These are phyloP conservation scores for Sarcoramphus papa DNA, from an alignment of 2,797 vertebrate genomes.

Conservation along the genomic window DNA sequence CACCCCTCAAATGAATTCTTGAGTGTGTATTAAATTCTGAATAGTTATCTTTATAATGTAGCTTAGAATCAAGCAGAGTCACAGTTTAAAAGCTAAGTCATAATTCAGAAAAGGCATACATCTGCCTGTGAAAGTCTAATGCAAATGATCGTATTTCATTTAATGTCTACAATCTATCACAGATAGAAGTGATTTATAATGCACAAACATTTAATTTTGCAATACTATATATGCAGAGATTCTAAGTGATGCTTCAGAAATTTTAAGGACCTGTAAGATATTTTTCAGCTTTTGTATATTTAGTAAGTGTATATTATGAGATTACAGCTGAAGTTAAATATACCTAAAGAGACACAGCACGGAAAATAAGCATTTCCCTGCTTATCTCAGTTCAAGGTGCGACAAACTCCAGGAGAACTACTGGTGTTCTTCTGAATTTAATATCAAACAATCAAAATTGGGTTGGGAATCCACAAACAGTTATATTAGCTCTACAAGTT, in stretches of 20 bases:
- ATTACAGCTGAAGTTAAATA: background rate
- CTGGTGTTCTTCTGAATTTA: background rate
- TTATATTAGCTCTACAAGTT: background rate
- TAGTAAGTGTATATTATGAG: background rate
- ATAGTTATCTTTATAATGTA: background rate
- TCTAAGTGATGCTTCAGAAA: background rate
- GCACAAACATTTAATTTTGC: background rate
- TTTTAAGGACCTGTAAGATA: background rate
- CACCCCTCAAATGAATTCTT: background rate
- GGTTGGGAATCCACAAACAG: background rate
- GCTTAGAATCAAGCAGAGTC: background rate
- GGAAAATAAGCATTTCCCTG: background rate
- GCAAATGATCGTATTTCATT: background rate
- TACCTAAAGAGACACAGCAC: background rate
- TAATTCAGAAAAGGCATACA: background rate
- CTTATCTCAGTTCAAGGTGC: background rate
- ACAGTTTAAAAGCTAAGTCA: background rate
- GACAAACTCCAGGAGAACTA: background rate
- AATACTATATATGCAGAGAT: background rate
- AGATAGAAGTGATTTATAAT: background rate
- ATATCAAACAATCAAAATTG: background rate
- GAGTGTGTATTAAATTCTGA: background rate
- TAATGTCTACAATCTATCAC: background rate
- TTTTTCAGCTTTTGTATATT: background rate
- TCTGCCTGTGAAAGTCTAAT: background rate